Base-by-base conservation (phyloP, 2,113 vertebrate genomes). In the Sapayoa aenigma region DNA sequence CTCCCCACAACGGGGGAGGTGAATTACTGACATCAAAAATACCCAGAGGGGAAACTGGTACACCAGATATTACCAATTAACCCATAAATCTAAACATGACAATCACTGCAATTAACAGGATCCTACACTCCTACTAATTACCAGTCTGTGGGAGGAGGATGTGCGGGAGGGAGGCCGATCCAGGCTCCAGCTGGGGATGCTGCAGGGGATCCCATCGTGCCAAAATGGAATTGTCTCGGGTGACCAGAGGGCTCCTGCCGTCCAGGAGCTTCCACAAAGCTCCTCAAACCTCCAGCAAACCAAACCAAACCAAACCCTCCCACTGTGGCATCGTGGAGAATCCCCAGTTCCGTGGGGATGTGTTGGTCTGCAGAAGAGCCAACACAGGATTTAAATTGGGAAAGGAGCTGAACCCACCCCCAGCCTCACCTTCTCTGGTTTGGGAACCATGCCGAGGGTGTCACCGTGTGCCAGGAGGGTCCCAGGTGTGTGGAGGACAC, bases 291-390 rank as follows among this genome's bases (percentile, higher is more conserved):
- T 23, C 30, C 33, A 16, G 52, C 46, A 42, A 60, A 11, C 11
- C 78, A 52, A 71, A 30, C 2, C 46, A 42, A 60, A 11, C 11
- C 78, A 52, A 71, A 30, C 2, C 19, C 1, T 0, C 16, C 19
- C 22, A 1, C 0, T 3, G 25, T 20, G 58, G 39, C 62, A 17
- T 4, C 2, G 0, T 4, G 9, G 11, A 1, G 0, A 9, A 27
- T 30, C 33, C 33, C 55, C 49, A 35, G 11, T 5, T 8, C 17
- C 2, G 3, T 25, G 18, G 5, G 78, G 84, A 46, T 14, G 15
- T 20, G 37, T 52, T 10, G 33, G 1, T 42, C 18, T 28, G 4
- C 11, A 53, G 49, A 33, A 2, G 42, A 33, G 68, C 35, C 12
- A 12, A 1, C 20, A 1, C 22, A 2, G 62, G 58, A 4, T 59